Evolutionary conservation across 2,888 invertebrate genomes (phyloP).

Genomic region (Chrysodeixis includens): DNA sequence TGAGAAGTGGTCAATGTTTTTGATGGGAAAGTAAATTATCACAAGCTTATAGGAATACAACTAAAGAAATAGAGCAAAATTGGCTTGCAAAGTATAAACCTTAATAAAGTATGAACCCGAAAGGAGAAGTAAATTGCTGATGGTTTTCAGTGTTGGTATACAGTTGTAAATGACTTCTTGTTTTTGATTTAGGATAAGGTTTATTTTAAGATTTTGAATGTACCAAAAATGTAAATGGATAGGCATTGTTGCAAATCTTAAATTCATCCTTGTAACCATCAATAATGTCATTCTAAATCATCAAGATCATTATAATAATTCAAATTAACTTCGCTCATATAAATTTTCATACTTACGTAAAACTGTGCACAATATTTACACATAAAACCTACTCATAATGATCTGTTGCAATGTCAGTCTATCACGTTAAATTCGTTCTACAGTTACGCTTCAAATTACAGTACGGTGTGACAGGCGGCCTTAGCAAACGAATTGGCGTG

Average conservation of each 20-base stretch:
- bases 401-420: not conserved
- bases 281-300: not conserved
- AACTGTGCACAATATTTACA: not conserved
- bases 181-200: too few relatives aligned
- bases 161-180: too few relatives aligned
- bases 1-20: too few relatives aligned
- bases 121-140: too few relatives aligned
- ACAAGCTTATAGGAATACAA: not conserved
- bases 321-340: constrained; percentile 9
- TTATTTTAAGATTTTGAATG: too few relatives aligned
- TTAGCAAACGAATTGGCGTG: constrained; percentile 68
- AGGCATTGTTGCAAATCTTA: not conserved
- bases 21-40: not conserved
- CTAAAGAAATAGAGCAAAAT: not conserved
- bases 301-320: not conserved
- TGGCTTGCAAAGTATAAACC: too few relatives aligned
- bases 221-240: not conserved
- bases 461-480: constrained; percentile 61
- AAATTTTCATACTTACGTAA: constrained; percentile 1
- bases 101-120: too few relatives aligned
- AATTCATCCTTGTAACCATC: not conserved
- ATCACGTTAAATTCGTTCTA: constrained; percentile 7
- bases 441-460: constrained; percentile 14
- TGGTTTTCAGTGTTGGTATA: too few relatives aligned
- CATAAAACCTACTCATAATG: not conserved